phyloP scores from a whole-genome alignment of 2,888 invertebrate species.

The Gandaritis pyraliata region DNA sequence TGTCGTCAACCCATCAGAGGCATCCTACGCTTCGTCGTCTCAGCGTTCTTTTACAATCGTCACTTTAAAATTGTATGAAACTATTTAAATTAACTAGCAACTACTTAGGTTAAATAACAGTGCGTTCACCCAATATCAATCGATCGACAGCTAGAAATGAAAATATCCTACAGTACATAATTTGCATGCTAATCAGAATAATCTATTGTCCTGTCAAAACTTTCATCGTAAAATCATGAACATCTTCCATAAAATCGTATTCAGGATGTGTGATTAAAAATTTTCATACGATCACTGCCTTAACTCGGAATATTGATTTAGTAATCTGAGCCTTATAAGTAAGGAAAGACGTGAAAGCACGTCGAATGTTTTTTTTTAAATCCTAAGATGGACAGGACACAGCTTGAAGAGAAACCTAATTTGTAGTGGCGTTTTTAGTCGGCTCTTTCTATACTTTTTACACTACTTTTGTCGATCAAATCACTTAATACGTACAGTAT shows the following conservation, averaged over 20 bases:
- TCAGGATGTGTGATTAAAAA: conserved; percentile 62
- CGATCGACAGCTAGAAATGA: not conserved
- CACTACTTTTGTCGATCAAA: no score
- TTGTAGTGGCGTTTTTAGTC: no score
- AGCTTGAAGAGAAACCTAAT: conserved; percentile 15
- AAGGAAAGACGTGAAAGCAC: conserved; percentile 56
- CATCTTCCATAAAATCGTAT: conserved; percentile 50
- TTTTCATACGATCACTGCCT: conserved; percentile 55
- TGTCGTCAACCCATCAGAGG: no score
- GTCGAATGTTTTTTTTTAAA: conserved; percentile 38
- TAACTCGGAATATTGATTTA: no score
- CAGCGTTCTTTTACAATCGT: no score
- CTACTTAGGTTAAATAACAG: not conserved
- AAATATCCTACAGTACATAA: not conserved
- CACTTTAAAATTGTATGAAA: no score
- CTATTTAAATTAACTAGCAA: no score
- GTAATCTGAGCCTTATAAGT: no score
- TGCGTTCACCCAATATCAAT: conserved; percentile 21
- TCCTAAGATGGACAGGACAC: conserved; percentile 43
- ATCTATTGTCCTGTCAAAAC: conserved; percentile 59
- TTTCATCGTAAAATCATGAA: conserved; percentile 50
- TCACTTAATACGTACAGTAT: no score
- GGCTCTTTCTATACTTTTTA: no score
- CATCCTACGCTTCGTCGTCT: no score
- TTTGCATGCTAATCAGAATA: conserved; percentile 41